Evolutionary conservation across 2,888 invertebrate genomes (phyloP).

Genomic region (Nomada flava): DNA sequence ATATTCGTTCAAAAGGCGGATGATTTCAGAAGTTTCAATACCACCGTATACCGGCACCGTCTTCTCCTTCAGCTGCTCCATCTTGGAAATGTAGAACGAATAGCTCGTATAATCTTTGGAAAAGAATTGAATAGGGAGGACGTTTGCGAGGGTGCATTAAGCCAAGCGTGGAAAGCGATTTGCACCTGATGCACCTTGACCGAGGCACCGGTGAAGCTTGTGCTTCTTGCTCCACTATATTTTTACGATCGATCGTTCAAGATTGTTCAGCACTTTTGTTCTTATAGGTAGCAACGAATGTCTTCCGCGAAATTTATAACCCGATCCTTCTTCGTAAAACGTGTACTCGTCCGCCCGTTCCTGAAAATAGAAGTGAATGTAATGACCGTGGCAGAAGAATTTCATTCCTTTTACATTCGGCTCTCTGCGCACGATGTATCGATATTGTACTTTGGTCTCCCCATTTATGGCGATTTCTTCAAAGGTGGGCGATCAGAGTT

Average conservation of each 20-base stretch:
- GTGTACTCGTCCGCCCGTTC: neutral
- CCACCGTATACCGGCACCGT: neutral
- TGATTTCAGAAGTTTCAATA: neutral
- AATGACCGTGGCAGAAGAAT: neutral
- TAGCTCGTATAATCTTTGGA: slow-evolving; percentile 13
- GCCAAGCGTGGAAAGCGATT: slow-evolving; percentile 18
- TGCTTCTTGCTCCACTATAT: slow-evolving; percentile 19
- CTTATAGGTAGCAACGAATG: slow-evolving; percentile 6
- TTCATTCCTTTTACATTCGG: neutral
- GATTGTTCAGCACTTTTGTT: slow-evolving; percentile 13
- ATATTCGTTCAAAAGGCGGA: neutral
- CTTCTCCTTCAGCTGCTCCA: neutral
- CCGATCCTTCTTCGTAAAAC: neutral
- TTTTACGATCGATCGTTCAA: slow-evolving; percentile 30
- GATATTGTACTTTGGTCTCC: neutral
- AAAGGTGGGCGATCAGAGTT: neutral
- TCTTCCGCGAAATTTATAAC: slow-evolving; percentile 40
- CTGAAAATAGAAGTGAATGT: neutral
- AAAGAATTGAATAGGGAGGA: slow-evolving; percentile 12
- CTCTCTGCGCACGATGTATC: neutral
- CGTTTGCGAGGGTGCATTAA: slow-evolving; percentile 2
- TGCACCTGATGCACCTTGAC: slow-evolving; percentile 34
- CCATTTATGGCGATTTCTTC: neutral
- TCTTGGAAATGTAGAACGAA: neutral
- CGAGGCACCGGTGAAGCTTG: neutral